Base-by-base conservation (phyloP, 1,140 invertebrate genomes). In the Drosophila repleta region DNA sequence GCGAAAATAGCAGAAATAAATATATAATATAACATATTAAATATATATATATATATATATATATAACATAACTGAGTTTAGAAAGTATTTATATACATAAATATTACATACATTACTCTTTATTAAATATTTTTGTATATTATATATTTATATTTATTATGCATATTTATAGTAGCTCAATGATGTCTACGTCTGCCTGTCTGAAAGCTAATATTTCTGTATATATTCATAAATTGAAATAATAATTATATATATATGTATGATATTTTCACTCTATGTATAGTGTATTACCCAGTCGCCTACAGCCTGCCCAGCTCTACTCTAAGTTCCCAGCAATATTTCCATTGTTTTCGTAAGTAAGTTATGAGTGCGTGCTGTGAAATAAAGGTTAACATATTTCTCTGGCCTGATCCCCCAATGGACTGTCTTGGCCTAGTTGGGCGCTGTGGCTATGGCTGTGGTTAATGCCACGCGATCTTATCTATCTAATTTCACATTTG, bases 401-500 rank as follows among this genome's bases (percentile, higher is more conserved):
- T 10, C 17, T 10, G 11, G 21, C 10, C 11, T 4, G 4, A 13
- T 21, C 43, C 43, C 18, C 15, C 24, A 51, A 32, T 18, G 46
- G 46, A 26, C 43, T 18, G 41, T 11, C 8, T 10, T 45, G 45
- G 18, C 45, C 45, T 21, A 46, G 18, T 46, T 46, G 20, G 45
- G 18, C n/a, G 18, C 1, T 48, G 21, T 24, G 29, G 29, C 6
- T 29, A 6, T 29, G 46, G 21, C 20, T 24, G 32, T 11, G 32
- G 32, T 3, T 48, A 6, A 7, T 48, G 46, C 46, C 46, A 48
- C 24, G 48, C 48, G 15, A 10, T n/a, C n/a, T 39, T 55, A 41
- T 55, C 52, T 55, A 24, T 21, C 8, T 41, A 55, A 55, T 55
- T 55, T 18, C 18, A 37, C 18, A 53, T 37, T 21, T 21, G 21